Base-by-base conservation (phyloP, 2,888 invertebrate genomes). In the Trisateles emortualis region DNA sequence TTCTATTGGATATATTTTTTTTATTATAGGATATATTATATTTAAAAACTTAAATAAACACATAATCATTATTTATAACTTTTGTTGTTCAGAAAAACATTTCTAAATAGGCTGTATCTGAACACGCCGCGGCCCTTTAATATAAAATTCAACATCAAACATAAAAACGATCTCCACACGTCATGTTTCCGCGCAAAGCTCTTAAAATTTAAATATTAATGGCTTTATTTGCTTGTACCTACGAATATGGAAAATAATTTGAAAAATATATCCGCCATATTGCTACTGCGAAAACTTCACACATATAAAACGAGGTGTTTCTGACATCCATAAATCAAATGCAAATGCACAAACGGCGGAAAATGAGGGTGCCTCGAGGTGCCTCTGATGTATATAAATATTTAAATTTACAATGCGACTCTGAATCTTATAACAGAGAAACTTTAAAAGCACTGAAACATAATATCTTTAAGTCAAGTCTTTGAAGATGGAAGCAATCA, bases 141-240 rank as follows among this genome's bases (percentile, higher is more conserved):
- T 39, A 16, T 8, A 47, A 16, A 40, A 48, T 41, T 41, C 33
- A 40, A 33, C 32, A 33, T 13, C 17, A 13, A 29, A 22, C 42
- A 19, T 42, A 42, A 49, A 42, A 35, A 36, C 16, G 42, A 10
- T 33, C 9, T 17, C 29, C 14, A 29, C 19, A 11, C 36, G 16
- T 6, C 41, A 49, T 35, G 35, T 36, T 49, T 41, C 24, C 5
- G 17, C 35, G 41, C 29, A 29, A 40, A 35, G 29, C 49, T 49
- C 49, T 42, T 49, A 42, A 49, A 49, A 49, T 49, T 49, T 49
- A 42, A 49, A 49, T 49, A 42, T 49, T 42, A 49, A 49, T 49
- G 42, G 29, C 35, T 49, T 49, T 42, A 42, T 49, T 26, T 42
- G 47, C 14, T 33, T 17, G 17, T 19, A 35, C 26, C 26, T 8